A percentile compares a stretch with the other conserved stretches of the same genome.
These are phyloP conservation scores for Bufo bufo DNA, from an alignment of 2,113 vertebrate genomes.

Conservation along the genomic window DNA sequence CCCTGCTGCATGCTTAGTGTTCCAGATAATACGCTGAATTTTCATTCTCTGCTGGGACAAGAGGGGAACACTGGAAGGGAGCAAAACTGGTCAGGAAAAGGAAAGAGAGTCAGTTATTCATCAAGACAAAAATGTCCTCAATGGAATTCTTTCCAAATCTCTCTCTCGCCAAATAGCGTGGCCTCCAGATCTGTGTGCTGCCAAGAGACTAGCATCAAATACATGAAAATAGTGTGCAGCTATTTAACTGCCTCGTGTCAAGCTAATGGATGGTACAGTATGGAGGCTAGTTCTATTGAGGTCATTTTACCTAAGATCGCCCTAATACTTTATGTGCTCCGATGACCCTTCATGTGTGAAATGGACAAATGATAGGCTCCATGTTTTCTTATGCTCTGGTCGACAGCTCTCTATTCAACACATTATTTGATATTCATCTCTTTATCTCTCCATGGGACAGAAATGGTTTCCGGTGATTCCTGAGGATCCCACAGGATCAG, in stretches of 20 bases:
- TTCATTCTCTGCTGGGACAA: neutral
- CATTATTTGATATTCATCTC: too few species aligned
- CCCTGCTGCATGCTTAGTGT: neutral
- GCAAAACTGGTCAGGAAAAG: slow-evolving; percentile 50
- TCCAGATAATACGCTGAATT: slow-evolving; percentile 14
- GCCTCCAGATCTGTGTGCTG: slow-evolving; percentile 28
- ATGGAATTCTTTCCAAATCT: slow-evolving; percentile 49
- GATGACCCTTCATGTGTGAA: neutral
- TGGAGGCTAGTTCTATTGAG: neutral
- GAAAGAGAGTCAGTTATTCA: slow-evolving; percentile 37
- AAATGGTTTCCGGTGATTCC: too few species aligned
- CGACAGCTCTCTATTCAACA: too few species aligned
- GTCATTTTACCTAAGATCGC: neutral
- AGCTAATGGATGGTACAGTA: neutral
- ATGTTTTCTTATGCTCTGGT: too few species aligned
- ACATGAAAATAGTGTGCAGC: slow-evolving; percentile 26
- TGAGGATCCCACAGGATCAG: too few species aligned
- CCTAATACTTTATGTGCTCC: neutral
- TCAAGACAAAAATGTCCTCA: slow-evolving; percentile 52
- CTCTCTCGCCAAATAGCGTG: slow-evolving; percentile 42
- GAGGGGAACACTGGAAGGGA: slow-evolving; percentile 20
- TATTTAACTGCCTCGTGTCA: slow-evolving; percentile 22
- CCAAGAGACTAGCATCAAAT: slow-evolving; percentile 42
- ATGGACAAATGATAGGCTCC: neutral
- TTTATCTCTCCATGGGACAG: too few species aligned